Conservation (phyloP, 2,888 invertebrate genomes). For the Andrena dorsata region DNA sequence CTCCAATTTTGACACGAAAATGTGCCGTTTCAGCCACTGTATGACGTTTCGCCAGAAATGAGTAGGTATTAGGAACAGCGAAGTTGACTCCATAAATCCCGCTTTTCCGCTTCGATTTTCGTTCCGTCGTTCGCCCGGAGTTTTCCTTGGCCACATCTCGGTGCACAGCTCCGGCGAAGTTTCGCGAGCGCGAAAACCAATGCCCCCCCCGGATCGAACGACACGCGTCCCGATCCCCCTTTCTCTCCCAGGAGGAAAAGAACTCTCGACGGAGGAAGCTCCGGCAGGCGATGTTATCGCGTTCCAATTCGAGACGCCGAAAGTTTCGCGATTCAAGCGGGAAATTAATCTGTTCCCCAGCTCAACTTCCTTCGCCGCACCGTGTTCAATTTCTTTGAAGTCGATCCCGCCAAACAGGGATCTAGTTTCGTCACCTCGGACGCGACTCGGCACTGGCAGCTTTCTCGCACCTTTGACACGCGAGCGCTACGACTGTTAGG, state of each 20-base stretch:
- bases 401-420: slow-evolving; percentile 17
- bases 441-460: neutral
- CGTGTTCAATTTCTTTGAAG: neutral
- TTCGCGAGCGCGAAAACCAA: neutral
- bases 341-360: slow-evolving; percentile 24
- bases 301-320: slow-evolving; percentile 20
- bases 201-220: neutral
- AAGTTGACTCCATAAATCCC: neutral
- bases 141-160: neutral
- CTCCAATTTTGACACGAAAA: too few relatives aligned
- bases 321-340: slow-evolving; percentile 9
- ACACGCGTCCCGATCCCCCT: neutral
- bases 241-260: neutral
- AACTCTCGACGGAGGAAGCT: slow-evolving; percentile 13
- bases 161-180: neutral
- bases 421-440: neutral
- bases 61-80: neutral
- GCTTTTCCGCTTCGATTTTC: neutral
- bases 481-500: neutral
- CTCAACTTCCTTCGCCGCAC: neutral
- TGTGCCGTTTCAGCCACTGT: too few relatives aligned
- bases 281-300: slow-evolving; percentile 28
- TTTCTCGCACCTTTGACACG: neutral
- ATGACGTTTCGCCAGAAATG: neutral
- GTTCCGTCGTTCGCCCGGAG: neutral